These are phyloP conservation scores for Cryptomyrus ogoouensis DNA, from an alignment of 2,113 vertebrate species.

Conservation along the genomic window DNA sequence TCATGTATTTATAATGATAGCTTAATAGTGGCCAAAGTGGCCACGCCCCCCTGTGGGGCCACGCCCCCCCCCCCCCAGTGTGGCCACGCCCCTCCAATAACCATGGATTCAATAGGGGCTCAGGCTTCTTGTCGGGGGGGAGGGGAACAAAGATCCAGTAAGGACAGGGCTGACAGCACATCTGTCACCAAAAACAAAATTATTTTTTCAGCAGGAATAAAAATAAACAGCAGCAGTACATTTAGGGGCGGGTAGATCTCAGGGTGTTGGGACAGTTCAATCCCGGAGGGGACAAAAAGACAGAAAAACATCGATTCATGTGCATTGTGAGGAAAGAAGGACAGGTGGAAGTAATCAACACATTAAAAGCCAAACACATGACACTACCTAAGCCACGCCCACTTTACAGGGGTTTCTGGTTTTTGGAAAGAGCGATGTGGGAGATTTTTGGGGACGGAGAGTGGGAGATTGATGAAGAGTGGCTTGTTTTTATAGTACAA, in stretches of 20 bases:
- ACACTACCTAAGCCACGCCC: not conserved
- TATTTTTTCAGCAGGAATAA: not conserved
- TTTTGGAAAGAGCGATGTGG: not conserved
- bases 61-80: not conserved
- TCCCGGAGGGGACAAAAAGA: not conserved
- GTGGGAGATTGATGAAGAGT: not conserved
- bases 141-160: not conserved
- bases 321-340: not conserved
- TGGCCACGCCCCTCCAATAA: not conserved
- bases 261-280: not conserved
- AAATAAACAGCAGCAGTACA: not conserved
- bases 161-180: not conserved
- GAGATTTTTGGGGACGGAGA: not conserved
- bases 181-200: not conserved
- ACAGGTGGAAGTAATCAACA: not conserved
- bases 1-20: not conserved
- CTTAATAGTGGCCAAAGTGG: not conserved
- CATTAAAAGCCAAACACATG: not conserved
- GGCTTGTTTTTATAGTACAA: not conserved
- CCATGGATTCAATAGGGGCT: not conserved
- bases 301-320: not conserved
- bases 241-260: not conserved
- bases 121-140: not conserved
- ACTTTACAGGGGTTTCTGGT: not conserved
- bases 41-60: not conserved